These are phyloP conservation scores for Spisula subtruncata DNA, from an alignment of 2,888 invertebrate genomes.

Conservation along the genomic window DNA sequence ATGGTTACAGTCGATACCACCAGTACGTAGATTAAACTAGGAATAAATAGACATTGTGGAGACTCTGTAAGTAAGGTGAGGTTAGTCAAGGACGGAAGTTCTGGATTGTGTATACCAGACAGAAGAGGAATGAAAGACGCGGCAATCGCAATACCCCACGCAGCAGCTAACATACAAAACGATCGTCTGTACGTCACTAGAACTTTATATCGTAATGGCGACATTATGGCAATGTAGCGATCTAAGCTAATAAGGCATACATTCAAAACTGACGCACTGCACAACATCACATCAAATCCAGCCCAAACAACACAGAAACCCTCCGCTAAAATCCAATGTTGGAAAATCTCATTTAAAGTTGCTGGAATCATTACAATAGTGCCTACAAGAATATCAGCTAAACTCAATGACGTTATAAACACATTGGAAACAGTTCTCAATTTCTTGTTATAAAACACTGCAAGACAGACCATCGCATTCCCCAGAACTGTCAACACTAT, in stretches of 20 bases:
- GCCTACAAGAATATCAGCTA: conserved; percentile 81
- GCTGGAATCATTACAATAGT: conserved; percentile 83
- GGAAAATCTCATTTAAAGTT: conserved; percentile 78
- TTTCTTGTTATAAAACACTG: conserved; percentile 76
- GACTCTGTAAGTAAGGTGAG: conserved; percentile 75
- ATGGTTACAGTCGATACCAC: conserved; percentile 81
- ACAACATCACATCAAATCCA: conserved; percentile 83
- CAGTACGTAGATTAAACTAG: conserved; percentile 79
- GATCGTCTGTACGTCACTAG: conserved; percentile 79
- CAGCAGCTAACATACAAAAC: conserved; percentile 70
- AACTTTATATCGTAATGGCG: conserved; percentile 80
- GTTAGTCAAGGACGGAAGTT: conserved; percentile 77
- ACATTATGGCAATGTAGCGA: conserved; percentile 82
- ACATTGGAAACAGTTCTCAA: conserved; percentile 81
- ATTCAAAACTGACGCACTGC: conserved; percentile 82
- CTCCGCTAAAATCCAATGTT: conserved; percentile 78
- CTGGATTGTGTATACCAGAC: conserved; percentile 81
- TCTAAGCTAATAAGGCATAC: conserved; percentile 83
- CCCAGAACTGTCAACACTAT: conserved; percentile 78
- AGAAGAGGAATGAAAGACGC: conserved; percentile 83
- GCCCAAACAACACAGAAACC: conserved; percentile 82
- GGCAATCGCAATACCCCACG: conserved; percentile 80
- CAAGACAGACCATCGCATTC: conserved; percentile 78
- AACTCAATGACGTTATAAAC: conserved; percentile 81
- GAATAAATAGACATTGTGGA: conserved; percentile 81